Evolutionary conservation across 2,888 invertebrate species (phyloP).

Genomic region (Calameuta filiformis): DNA sequence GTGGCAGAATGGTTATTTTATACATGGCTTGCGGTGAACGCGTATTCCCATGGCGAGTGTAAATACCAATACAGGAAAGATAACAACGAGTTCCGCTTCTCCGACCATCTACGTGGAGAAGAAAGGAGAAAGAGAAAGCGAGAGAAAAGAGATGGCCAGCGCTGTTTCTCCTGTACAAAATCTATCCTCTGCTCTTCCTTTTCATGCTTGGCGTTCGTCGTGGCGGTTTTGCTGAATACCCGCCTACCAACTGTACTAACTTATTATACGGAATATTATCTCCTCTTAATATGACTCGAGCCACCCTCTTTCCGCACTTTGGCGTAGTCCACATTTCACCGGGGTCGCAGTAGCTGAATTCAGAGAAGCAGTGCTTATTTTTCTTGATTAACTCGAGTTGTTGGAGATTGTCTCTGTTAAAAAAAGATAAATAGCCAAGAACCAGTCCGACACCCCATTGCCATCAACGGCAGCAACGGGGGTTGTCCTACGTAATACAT

Average conservation of each 20-base stretch:
- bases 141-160: conserved; percentile 7
- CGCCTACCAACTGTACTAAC: conserved; percentile 21
- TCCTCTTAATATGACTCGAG: conserved; percentile 30
- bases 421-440: conserved; percentile 12
- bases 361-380: conserved; percentile 33
- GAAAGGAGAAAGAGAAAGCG: neutral
- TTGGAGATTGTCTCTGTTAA: conserved; percentile 21
- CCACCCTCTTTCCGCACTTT: conserved; percentile 17
- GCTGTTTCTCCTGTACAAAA: neutral
- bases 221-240: neutral
- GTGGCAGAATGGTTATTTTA: conserved; percentile 18
- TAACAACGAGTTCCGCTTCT: conserved; percentile 13
- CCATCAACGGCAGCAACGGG: neutral
- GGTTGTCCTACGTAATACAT: neutral
- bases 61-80: conserved; percentile 39
- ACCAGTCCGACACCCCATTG: neutral
- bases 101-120: neutral
- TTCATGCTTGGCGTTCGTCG: neutral
- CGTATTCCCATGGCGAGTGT: conserved; percentile 28
- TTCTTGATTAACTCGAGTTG: conserved; percentile 37
- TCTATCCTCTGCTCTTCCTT: neutral
- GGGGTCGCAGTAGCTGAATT: conserved; percentile 6
- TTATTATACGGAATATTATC: conserved; percentile 38
- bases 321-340: conserved; percentile 5
- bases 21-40: conserved; percentile 8